Conservation (phyloP, 2,797 vertebrate genomes). For the Erithacus rubecula region DNA sequence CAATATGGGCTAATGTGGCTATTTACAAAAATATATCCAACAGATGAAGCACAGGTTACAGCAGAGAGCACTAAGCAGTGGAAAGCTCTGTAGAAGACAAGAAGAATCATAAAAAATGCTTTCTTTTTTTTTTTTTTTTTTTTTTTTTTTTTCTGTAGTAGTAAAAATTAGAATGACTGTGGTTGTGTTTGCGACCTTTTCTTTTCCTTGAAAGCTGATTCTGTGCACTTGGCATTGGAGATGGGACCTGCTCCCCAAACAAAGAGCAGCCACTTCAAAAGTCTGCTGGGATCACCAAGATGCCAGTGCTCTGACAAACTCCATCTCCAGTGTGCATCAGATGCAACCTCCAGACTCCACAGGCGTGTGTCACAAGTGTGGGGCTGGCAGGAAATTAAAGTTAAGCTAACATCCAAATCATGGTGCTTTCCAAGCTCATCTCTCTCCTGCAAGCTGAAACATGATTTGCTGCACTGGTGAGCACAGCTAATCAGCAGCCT, state of each 20-base stretch:
- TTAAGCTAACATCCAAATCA: constrained; percentile 60
- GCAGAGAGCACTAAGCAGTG: background rate
- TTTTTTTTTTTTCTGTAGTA: no score
- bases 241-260: background rate
- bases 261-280: background rate
- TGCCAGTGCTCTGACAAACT: constrained; percentile 10
- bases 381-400: constrained; percentile 72
- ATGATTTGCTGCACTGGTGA: constrained; percentile 43
- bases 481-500: constrained; percentile 39
- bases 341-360: constrained; percentile 38
- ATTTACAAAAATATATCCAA: background rate
- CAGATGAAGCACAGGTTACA: background rate
- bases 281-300: background rate
- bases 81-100: background rate
- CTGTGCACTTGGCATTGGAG: background rate
- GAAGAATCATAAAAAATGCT: background rate
- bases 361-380: constrained; percentile 37
- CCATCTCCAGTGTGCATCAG: constrained; percentile 29
- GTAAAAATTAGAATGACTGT: background rate
- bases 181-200: background rate
- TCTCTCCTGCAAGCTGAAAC: constrained; percentile 32
- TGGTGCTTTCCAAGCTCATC: constrained; percentile 44
- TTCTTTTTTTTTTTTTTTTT: background rate
- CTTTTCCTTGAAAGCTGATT: background rate
- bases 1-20: background rate